Evolutionary conservation across 2,888 invertebrate species (phyloP).

Genomic region (Sarcophaga carnaria): DNA sequence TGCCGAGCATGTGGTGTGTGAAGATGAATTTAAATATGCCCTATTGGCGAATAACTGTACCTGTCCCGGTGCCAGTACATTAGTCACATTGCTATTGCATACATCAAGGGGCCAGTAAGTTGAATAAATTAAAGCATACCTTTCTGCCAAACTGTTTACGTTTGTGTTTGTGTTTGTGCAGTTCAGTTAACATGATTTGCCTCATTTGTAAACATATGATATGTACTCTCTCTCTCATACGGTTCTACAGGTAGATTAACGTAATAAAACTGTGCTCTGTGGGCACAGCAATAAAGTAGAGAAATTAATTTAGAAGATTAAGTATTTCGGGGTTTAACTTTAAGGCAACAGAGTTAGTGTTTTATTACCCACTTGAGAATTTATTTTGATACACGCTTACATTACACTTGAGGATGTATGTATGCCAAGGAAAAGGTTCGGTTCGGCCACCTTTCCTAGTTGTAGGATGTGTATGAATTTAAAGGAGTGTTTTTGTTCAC

Average conservation of each 20-base stretch:
- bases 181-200: neutral
- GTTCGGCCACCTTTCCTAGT: no score
- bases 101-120: conserved; percentile 99
- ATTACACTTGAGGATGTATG: no score
- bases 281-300: no score
- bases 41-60: conserved; percentile 98
- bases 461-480: no score
- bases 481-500: no score
- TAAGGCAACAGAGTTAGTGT: no score
- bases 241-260: no score
- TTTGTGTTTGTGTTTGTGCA: neutral
- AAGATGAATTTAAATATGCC: conserved; percentile 99
- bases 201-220: neutral
- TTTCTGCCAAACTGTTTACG: neutral
- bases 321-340: no score
- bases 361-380: neutral
- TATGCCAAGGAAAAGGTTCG: no score
- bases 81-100: conserved; percentile 96
- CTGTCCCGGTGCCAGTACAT: conserved; percentile 97
- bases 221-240: no score
- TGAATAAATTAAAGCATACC: conserved; percentile 41
- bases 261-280: no score
- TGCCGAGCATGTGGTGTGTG: conserved; percentile 99
- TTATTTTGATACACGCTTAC: neutral
- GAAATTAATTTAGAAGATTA: no score